Conservation (phyloP, 2,888 invertebrate species). For the Leptogaster cylindrica region DNA sequence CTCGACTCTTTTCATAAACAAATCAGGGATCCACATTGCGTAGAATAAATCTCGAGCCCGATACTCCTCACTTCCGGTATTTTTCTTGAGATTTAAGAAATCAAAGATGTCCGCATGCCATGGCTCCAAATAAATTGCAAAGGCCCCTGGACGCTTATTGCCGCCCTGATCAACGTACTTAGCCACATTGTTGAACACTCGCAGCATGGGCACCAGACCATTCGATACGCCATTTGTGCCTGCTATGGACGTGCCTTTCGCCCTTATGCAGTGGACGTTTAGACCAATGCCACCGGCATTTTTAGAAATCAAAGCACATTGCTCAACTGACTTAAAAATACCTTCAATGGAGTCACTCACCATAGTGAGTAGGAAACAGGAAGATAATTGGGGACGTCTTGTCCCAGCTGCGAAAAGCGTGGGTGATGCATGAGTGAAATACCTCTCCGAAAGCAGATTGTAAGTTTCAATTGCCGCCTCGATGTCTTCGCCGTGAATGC, state of each 20-base stretch:
- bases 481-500: conserved; percentile 94
- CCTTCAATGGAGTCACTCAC: conserved; percentile 94
- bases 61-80: conserved; percentile 93
- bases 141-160: conserved; percentile 96
- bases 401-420: conserved; percentile 97
- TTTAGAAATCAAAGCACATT: conserved; percentile 95
- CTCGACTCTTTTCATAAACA: conserved; percentile 96
- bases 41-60: conserved; percentile 96
- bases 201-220: conserved; percentile 93
- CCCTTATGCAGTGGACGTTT: conserved; percentile 93
- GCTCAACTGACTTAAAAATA: conserved; percentile 88
- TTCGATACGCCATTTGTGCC: conserved; percentile 95
- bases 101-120: conserved; percentile 99
- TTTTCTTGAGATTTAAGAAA: conserved; percentile 92
- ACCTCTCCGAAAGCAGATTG: conserved; percentile 90
- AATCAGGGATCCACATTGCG: conserved; percentile 96
- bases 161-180: conserved; percentile 98
- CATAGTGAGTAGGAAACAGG: conserved; percentile 95
- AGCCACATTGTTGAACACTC: conserved; percentile 95
- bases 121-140: conserved; percentile 97
- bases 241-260: conserved; percentile 88
- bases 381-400: conserved; percentile 87
- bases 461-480: conserved; percentile 94
- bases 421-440: conserved; percentile 98
- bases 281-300: conserved; percentile 97